Conservation (phyloP, 1,140 invertebrate genomes). For the Procambarus virginalis region DNA sequence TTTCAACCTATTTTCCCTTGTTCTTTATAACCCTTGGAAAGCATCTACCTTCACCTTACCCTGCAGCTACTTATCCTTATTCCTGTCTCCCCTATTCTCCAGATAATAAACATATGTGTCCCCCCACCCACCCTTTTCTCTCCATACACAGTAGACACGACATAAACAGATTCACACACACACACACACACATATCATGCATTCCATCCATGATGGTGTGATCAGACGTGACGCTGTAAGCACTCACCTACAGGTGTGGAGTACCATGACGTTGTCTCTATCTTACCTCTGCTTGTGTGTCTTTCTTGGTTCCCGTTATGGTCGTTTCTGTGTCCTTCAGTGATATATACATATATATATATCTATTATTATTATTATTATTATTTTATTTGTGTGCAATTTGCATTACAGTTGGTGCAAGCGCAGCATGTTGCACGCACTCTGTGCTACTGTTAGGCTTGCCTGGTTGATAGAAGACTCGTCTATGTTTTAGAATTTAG, state of each 20-base stretch:
- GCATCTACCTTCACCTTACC: not conserved
- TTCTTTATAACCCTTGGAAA: not conserved
- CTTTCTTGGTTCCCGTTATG: slow-evolving; percentile 62
- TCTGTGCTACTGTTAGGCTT: slow-evolving; percentile 37
- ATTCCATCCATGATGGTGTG: slow-evolving; percentile 67
- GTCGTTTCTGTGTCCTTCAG: slow-evolving; percentile 63
- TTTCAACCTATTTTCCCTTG: not conserved
- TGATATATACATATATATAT: slow-evolving; percentile 53
- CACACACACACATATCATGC: slow-evolving; percentile 39
- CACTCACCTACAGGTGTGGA: slow-evolving; percentile 58
- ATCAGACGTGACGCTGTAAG: slow-evolving; percentile 51
- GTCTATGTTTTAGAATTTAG: not conserved
- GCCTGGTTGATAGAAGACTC: slow-evolving; percentile 14
- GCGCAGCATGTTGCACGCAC: slow-evolving; percentile 66
- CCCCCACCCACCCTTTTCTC: not conserved
- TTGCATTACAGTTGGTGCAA: slow-evolving; percentile 59
- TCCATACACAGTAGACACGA: slow-evolving; percentile 32
- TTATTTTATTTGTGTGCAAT: slow-evolving; percentile 60
- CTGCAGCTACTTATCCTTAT: not conserved
- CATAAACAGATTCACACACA: slow-evolving; percentile 33
- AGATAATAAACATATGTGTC: not conserved
- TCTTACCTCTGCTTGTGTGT: slow-evolving; percentile 62
- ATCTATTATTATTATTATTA: slow-evolving; percentile 11
- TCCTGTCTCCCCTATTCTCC: not conserved
- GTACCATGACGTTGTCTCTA: slow-evolving; percentile 42